A percentile compares a stretch with the other conserved stretches of the same genome.
Evolutionary conservation across 1,140 invertebrate genomes (phyloP).

Genomic region (Drosophila nasuta): DNA sequence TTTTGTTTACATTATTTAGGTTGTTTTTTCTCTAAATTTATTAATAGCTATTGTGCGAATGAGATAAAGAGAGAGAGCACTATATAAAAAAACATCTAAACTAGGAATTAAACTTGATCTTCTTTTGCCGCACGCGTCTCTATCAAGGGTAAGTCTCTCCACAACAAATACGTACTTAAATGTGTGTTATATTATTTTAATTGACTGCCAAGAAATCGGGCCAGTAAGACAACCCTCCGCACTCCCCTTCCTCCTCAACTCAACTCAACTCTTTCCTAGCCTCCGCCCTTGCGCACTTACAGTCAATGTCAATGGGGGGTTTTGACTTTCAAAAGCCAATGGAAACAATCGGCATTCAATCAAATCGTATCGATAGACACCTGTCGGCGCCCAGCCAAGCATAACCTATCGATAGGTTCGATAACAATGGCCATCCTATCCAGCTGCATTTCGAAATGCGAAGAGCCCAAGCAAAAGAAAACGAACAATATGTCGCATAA

Average conservation of each 20-base stretch:
- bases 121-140: constrained; percentile 38
- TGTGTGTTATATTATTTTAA: neutral
- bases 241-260: too few relatives aligned
- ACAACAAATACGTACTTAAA: neutral
- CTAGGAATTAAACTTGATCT: constrained; percentile 48
- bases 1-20: constrained; percentile 22
- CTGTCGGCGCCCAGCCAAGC: constrained; percentile 9
- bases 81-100: constrained; percentile 2
- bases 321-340: constrained; percentile 47
- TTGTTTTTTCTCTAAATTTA: constrained; percentile 17
- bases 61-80: constrained; percentile 5
- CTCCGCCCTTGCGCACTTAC: neutral
- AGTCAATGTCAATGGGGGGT: constrained; percentile 49
- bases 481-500: constrained; percentile 11
- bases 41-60: neutral
- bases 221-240: neutral
- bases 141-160: constrained; percentile 43
- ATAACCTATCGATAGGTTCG: constrained; percentile 32
- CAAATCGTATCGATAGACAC: constrained; percentile 15
- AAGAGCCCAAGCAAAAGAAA: constrained; percentile 22
- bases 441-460: constrained; percentile 24
- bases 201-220: constrained; percentile 6
- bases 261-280: neutral
- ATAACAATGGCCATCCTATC: neutral
- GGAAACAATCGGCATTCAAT: constrained; percentile 29